Conservation (phyloP, 2,888 invertebrate species). For the Aricia artaxerxes region DNA sequence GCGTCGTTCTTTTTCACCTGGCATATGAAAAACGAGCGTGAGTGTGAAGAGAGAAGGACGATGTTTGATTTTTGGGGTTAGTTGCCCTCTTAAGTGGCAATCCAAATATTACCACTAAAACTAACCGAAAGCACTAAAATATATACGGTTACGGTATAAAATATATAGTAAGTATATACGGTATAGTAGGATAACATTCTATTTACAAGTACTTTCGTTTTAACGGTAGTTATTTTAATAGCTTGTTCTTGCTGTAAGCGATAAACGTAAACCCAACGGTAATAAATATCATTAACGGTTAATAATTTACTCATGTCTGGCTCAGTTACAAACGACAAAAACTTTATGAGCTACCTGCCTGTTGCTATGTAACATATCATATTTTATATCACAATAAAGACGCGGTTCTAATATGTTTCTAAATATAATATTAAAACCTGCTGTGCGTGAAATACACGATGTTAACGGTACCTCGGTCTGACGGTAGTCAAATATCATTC, state of each 20-base stretch:
- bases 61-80: background rate
- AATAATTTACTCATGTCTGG: conserved; percentile 1
- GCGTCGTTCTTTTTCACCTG: too few species aligned
- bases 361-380: background rate
- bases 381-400: conserved; percentile 17
- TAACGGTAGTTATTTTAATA: conserved; percentile 5
- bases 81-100: background rate
- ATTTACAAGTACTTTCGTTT: background rate
- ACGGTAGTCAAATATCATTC: conserved; percentile 1
- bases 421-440: conserved; percentile 12
- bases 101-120: background rate
- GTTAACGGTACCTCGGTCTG: background rate
- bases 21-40: too few species aligned
- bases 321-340: conserved; percentile 3
- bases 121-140: too few species aligned
- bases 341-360: background rate
- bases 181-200: background rate
- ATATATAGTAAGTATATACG: too few species aligned
- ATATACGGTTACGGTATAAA: too few species aligned
- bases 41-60: too few species aligned
- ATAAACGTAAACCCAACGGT: conserved; percentile 2
- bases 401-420: background rate
- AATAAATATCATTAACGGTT: conserved; percentile 7
- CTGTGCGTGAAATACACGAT: conserved; percentile 13
- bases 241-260: background rate